Base-by-base conservation (phyloP, 2,888 invertebrate species). In the Lepas anatifera region DNA sequence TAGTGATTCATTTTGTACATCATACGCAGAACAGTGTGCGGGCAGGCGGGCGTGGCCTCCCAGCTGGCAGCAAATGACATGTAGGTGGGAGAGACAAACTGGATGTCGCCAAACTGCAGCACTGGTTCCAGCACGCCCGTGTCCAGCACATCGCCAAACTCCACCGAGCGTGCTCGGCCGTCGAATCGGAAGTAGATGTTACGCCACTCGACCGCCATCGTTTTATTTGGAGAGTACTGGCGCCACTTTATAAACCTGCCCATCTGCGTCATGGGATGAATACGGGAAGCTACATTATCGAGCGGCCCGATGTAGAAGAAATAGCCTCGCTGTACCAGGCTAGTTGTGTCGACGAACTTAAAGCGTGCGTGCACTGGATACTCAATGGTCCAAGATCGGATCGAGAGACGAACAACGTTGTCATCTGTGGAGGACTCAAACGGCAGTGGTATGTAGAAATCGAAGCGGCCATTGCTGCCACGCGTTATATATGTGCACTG, bases 121-220 rank as follows among this genome's bases (percentile, higher is more conserved):
- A 66, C 39, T 2, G 66, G 39, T 18, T 66, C 66, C 4, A 39
- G 25, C 37, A 16, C 1, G 13, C 66, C 66, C 4, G 37, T 16
- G 66, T 66, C 66, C 3, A 66, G 39, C 13, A 66, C 41, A 22
- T 66, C 66, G 16, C 66, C 66, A 25, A 66, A 39, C 66, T 66
- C 66, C 6, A 66, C 25, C 10, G 16, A 25, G 25, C 66, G 37
- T 1, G 66, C 27, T 10, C 16, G 27, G 13, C 39, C 41, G 66
- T 10, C 18, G 39, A 66, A 66, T 11, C 27, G 25, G 25, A 66
- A 66, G 18, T 66, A 66, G 6, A 66, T 25, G 13, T 41, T 22
- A 0, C 66, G n/a, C 66, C 66, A 66, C 39, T 66, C 66, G 16
- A 66, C 66, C 3, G 66, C 66, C 66, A 66, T 66, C 25, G 66